A percentile compares a stretch with the other conserved stretches of the same genome.
These are phyloP conservation scores for Andrena camellia DNA, from an alignment of 2,888 invertebrate species.

Conservation along the genomic window DNA sequence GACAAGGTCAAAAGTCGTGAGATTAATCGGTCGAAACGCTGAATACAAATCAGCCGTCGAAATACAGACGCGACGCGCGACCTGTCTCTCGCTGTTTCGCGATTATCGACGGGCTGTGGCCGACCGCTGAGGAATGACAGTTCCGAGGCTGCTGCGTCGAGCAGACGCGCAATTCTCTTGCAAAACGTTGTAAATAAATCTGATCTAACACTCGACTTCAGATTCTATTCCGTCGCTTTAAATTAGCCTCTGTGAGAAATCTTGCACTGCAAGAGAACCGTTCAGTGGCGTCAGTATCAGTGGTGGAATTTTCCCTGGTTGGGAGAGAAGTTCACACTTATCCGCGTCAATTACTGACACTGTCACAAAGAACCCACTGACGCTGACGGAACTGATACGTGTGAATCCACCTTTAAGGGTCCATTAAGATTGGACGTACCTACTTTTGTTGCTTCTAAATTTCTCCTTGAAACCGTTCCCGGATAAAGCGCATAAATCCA, in stretches of 20 bases:
- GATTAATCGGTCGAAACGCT: constrained; percentile 73
- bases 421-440: no score
- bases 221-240: not conserved
- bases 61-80: constrained; percentile 18
- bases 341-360: no score
- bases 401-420: no score
- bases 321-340: no score
- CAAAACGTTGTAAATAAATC: not conserved
- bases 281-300: no score
- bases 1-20: constrained; percentile 76
- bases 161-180: not conserved
- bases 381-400: no score
- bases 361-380: no score
- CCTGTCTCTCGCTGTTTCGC: constrained; percentile 46
- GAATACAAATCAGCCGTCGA: constrained; percentile 73
- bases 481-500: constrained; percentile 40
- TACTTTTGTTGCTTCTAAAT: not conserved
- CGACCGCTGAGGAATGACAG: not conserved
- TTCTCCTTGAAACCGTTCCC: not conserved
- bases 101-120: not conserved
- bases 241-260: not conserved
- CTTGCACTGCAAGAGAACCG: no score
- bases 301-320: no score
- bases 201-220: not conserved
- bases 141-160: not conserved